Base-by-base conservation (phyloP, 1,140 invertebrate species). In the Camponotus pennsylvanicus region DNA sequence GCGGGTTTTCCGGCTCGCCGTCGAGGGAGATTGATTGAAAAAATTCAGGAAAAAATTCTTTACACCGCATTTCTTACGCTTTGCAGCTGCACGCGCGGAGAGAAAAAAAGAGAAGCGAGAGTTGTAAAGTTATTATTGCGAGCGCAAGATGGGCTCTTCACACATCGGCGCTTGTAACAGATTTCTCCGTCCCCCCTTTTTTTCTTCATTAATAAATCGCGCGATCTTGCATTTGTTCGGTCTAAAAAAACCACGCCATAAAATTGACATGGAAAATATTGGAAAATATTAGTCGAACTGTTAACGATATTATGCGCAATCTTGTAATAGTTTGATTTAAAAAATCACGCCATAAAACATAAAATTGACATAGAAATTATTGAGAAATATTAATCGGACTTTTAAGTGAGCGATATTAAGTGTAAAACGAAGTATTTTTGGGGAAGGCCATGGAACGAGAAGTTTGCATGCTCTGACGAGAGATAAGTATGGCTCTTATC, bases 11-110 rank as follows among this genome's bases (percentile, higher is more conserved):
- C 55, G 55, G 79, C 55, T 83, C 69, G 40, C 55, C 69, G 67
- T 55, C 67, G 66, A 59, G 79, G 67, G 73, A 83, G 69, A 83
- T 83, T 73, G 79, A 83, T 83, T 83, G 73, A 57, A 83, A 83
- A 83, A 83, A 83, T 83, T 83, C 82, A 66, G 34, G 8, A 66
- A 27, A 27, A 27, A 27, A 27, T 27, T 27, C 71, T 83, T 11
- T 45, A 45, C 71, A n/a, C 61, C 42, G 52, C 69, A 57, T 89
- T 89, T 90, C 77, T 80, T 71, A 49, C 55, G 49, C 40, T 73
- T 59, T 61, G 66, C 66, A 8, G 40, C 64, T 55, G 61, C 59
- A 13, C 27, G n/a, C 45, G 15, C 15, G 11, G 2, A 3, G 1
- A 4, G 49, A 52, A 52, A 34, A 42, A 42, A 37, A 52, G 61